phyloP scores from a whole-genome alignment of 2,888 invertebrate genomes.

The Lysandra bellargus region DNA sequence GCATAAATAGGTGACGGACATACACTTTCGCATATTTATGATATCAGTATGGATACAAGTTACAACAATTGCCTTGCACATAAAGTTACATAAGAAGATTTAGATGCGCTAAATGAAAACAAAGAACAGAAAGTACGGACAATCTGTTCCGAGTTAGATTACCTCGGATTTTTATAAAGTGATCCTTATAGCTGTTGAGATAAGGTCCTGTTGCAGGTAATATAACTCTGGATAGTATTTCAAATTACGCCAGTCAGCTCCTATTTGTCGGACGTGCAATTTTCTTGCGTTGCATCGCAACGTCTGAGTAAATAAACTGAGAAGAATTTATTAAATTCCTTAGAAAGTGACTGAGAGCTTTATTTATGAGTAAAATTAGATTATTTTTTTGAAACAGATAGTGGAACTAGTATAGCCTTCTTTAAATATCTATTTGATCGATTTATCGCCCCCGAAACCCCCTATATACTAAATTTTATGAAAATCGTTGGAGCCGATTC shows the following conservation, averaged over 20 bases:
- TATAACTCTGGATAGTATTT: constrained; percentile 31
- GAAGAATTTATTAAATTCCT: not conserved
- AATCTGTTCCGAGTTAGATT: not conserved
- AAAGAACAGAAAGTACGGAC: constrained; percentile 42
- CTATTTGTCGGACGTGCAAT: constrained; percentile 39
- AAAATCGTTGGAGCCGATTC: no score
- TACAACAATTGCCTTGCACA: not conserved
- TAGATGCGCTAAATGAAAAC: constrained; percentile 43
- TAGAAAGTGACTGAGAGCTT: not conserved
- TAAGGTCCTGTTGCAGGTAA: not conserved
- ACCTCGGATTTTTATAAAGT: not conserved
- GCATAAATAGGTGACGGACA: not conserved
- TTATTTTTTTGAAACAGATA: no score
- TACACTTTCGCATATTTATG: not conserved
- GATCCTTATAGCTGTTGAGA: not conserved
- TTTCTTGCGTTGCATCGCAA: constrained; percentile 30
- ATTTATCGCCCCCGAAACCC: no score
- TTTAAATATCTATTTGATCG: no score
- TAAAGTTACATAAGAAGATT: constrained; percentile 29
- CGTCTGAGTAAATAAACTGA: not conserved
- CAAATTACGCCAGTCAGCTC: constrained; percentile 39
- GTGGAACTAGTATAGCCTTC: no score
- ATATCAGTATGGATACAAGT: not conserved
- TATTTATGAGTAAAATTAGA: not conserved
- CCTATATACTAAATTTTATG: no score